phyloP scores from a whole-genome alignment of 2,113 vertebrate genomes.

The Marmota flaviventris region DNA sequence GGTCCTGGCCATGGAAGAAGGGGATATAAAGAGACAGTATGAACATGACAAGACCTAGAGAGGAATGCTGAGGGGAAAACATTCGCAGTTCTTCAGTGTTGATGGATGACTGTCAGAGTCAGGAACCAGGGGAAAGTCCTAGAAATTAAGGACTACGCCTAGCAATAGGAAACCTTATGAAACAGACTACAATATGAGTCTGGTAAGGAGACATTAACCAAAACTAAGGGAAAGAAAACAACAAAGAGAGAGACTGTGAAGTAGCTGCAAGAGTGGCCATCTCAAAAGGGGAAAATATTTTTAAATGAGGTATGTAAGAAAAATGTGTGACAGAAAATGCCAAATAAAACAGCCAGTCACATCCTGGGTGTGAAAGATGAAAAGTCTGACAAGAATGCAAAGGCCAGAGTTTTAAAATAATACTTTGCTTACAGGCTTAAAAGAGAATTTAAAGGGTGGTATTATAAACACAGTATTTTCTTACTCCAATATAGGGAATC shows the following conservation, averaged over 20 bases:
- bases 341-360: not conserved
- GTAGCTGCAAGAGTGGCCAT: not conserved
- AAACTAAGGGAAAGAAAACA: not conserved
- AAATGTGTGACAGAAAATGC: slow-evolving; percentile 12
- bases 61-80: not conserved
- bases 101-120: not conserved
- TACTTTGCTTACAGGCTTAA: not conserved
- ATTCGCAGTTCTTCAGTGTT: not conserved
- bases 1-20: not conserved
- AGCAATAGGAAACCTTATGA: not conserved
- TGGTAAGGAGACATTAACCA: not conserved
- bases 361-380: not conserved
- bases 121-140: not conserved
- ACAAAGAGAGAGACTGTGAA: not conserved
- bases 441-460: not conserved
- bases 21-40: not conserved
- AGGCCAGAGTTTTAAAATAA: not conserved
- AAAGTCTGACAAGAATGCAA: not conserved
- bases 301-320: not conserved
- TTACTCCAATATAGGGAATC: not conserved
- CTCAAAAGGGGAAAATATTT: not conserved
- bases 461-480: not conserved
- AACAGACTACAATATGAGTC: not conserved
- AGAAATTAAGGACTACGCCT: not conserved
- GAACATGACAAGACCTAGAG: not conserved